Conservation (phyloP, 2,797 vertebrate genomes). For the Rhinichthys osculus region DNA sequence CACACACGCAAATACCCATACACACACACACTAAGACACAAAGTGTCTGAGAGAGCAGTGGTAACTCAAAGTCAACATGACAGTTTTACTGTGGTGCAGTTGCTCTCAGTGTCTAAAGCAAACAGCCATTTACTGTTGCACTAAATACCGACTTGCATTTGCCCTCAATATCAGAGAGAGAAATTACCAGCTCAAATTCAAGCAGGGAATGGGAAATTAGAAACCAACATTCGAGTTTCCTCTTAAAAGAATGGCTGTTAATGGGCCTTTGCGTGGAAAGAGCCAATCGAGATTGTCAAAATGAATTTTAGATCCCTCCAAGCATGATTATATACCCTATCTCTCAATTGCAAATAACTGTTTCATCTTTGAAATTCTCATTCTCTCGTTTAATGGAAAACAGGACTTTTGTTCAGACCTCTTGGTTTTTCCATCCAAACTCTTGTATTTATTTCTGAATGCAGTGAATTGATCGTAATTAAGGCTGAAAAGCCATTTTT, state of each 20-base stretch:
- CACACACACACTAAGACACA: conserved; percentile 47
- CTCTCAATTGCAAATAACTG: conserved; percentile 45
- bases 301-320: conserved; percentile 30
- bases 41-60: conserved; percentile 52
- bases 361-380: conserved; percentile 44
- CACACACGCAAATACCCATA: background rate
- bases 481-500: conserved; percentile 25
- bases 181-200: conserved; percentile 37
- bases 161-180: conserved; percentile 41
- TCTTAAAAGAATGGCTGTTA: conserved; percentile 44
- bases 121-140: conserved; percentile 59
- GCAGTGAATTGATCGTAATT: conserved; percentile 30
- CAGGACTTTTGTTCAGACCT: conserved; percentile 23
- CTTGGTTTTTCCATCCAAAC: conserved; percentile 6
- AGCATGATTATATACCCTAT: conserved; percentile 41
- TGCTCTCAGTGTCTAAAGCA: conserved; percentile 60
- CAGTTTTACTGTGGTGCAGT: conserved; percentile 61
- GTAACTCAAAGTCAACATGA: conserved; percentile 60
- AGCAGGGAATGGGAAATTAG: conserved; percentile 42
- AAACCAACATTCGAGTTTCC: conserved; percentile 23
- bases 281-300: conserved; percentile 33
- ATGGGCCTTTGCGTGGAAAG: background rate
- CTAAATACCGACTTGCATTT: conserved; percentile 41
- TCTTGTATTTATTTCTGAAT: conserved; percentile 42
- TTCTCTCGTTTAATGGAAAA: conserved; percentile 43